phyloP scores from a whole-genome alignment of 2,113 vertebrate species.

The Thymallus thymallus region DNA sequence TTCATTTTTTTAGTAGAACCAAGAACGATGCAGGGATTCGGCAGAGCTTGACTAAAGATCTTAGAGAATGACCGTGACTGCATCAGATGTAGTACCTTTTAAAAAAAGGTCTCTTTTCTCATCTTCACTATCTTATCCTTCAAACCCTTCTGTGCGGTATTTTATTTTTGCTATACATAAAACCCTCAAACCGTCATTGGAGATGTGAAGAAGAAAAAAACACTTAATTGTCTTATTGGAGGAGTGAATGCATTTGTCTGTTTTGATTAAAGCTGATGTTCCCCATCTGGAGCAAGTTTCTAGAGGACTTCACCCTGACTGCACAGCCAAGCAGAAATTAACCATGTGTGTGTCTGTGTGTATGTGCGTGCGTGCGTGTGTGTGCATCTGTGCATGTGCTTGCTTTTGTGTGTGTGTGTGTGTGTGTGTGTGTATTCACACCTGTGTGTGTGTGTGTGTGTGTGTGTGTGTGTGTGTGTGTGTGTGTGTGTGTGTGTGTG shows the following conservation, averaged over 20 bases:
- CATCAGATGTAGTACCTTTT: conserved; percentile 23
- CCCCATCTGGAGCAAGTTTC: conserved; percentile 93
- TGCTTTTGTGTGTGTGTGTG: no score
- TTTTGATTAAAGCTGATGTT: conserved; percentile 91
- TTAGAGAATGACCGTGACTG: conserved; percentile 51
- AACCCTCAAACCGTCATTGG: no score
- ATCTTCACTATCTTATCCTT: no score
- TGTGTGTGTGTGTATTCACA: no score
- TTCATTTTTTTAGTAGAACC: conserved; percentile 62
- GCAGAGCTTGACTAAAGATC: conserved; percentile 66
- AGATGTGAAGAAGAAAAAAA: conserved; percentile 66
- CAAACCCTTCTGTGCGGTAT: no score
- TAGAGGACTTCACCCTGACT: conserved; percentile 89
- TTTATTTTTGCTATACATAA: no score
- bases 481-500: no score
- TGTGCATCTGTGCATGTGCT: no score
- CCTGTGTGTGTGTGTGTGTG: no score
- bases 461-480: no score
- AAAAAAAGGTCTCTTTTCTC: no score
- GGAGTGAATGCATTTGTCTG: conserved; percentile 70
- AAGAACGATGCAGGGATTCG: conserved; percentile 64
- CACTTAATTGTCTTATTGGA: conserved; percentile 33
- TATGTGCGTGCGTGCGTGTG: no score
- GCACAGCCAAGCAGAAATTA: conserved; percentile 76
- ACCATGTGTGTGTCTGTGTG: not conserved